Conservation (phyloP, 2,797 vertebrate genomes). For the Chromobotia macracanthus region DNA sequence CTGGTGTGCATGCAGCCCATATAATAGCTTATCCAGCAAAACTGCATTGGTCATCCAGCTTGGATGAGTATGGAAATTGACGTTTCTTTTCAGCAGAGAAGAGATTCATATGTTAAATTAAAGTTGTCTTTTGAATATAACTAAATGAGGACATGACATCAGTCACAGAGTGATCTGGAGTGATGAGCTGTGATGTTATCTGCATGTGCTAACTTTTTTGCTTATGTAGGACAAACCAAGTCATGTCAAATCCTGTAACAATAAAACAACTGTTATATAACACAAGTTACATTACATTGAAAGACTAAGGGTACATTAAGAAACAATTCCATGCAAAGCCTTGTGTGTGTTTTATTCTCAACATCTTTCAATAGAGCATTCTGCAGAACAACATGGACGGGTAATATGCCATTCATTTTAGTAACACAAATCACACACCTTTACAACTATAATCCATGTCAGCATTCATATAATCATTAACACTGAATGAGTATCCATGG, state of each 20-base stretch:
- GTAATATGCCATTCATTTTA: slow-evolving; percentile 18
- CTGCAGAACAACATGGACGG: slow-evolving; percentile 10
- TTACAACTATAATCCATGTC: slow-evolving; percentile 17
- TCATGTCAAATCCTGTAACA: background rate
- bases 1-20: too few species aligned
- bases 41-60: too few species aligned
- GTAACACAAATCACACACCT: slow-evolving; percentile 25
- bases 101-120: background rate
- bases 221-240: background rate
- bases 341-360: slow-evolving; percentile 16
- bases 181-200: too few species aligned
- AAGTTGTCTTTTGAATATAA: slow-evolving; percentile 6
- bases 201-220: background rate
- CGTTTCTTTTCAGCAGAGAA: background rate
- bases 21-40: too few species aligned
- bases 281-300: background rate
- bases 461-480: slow-evolving; percentile 22
- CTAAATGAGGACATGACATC: background rate
- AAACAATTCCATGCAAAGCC: slow-evolving; percentile 5
- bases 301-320: background rate
- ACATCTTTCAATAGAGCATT: slow-evolving; percentile 18
- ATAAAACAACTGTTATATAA: background rate
- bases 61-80: background rate
- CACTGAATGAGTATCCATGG: slow-evolving; percentile 15
- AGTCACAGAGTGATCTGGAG: too few species aligned